A percentile compares a stretch with the other conserved stretches of the same genome.
These are phyloP conservation scores for Arrhopalites spinosus DNA, from an alignment of 2,888 invertebrate species.

Conservation along the genomic window DNA sequence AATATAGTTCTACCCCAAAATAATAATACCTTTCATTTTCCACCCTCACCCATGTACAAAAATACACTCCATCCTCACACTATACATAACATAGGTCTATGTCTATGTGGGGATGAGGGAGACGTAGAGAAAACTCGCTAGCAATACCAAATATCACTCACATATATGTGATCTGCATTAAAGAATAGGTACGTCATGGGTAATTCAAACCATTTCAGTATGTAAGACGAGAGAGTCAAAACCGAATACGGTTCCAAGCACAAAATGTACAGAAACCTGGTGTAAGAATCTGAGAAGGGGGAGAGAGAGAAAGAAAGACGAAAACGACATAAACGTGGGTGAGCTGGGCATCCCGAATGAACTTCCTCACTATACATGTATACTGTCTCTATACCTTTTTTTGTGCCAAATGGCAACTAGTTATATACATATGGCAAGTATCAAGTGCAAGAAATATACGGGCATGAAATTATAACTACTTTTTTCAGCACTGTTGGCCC, in stretches of 20 bases:
- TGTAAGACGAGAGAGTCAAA: not conserved
- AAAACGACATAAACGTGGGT: conserved; percentile 23
- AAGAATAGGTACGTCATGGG: too few relatives aligned
- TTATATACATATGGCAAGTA: too few relatives aligned
- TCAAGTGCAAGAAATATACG: too few relatives aligned
- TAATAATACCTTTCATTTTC: not conserved
- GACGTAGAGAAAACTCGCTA: not conserved
- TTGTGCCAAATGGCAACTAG: too few relatives aligned
- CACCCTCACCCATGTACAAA: not conserved
- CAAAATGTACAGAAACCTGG: not conserved
- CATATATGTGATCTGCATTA: too few relatives aligned
- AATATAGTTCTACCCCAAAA: not conserved
- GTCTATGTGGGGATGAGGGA: not conserved
- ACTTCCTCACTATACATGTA: not conserved
- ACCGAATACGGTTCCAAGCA: not conserved
- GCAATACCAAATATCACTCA: not conserved
- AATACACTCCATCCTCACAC: not conserved
- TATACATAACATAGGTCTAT: not conserved
- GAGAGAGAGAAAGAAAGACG: not conserved
- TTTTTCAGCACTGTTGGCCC: too few relatives aligned
- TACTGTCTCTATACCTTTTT: too few relatives aligned
- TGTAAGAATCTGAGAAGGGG: not conserved
- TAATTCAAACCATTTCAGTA: too few relatives aligned
- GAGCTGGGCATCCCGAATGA: conserved; percentile 6
- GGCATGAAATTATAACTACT: too few relatives aligned